A percentile compares a stretch with the other conserved stretches of the same genome.
phyloP scores from a whole-genome alignment of 1,140 invertebrate genomes.

The Gerris buenoi region DNA sequence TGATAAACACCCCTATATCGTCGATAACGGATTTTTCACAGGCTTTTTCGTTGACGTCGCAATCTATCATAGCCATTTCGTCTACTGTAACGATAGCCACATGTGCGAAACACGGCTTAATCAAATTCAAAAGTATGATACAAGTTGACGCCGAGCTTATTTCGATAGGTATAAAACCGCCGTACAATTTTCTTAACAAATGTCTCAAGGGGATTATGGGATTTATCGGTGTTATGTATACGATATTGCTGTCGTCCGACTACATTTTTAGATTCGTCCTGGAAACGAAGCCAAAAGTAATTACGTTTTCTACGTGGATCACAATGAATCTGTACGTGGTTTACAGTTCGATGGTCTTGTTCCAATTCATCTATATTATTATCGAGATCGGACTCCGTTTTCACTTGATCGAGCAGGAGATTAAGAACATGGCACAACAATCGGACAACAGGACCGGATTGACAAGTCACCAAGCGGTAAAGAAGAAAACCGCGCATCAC shows the following conservation, averaged over 20 bases:
- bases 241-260: neutral
- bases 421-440: neutral
- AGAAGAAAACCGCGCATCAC: neutral
- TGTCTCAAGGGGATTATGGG: neutral
- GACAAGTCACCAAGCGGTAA: neutral
- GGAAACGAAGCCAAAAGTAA: neutral
- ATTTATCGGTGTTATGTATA: neutral
- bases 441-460: conserved; percentile 3
- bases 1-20: neutral
- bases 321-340: neutral
- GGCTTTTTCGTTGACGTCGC: neutral
- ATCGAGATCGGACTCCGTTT: conserved; percentile 9
- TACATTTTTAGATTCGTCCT: neutral
- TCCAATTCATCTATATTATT: neutral
- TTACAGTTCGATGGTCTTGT: neutral
- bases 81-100: neutral
- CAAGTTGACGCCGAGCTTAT: neutral
- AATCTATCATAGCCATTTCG: neutral
- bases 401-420: neutral
- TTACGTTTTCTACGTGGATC: neutral
- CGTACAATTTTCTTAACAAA: neutral
- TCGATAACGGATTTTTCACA: neutral
- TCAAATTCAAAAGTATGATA: neutral
- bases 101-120: neutral
- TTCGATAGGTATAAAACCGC: neutral